A percentile compares a stretch with the other conserved stretches of the same genome.
Evolutionary conservation across 2,113 vertebrate species (phyloP).

Genomic region (Microcebus lehilahytsara): DNA sequence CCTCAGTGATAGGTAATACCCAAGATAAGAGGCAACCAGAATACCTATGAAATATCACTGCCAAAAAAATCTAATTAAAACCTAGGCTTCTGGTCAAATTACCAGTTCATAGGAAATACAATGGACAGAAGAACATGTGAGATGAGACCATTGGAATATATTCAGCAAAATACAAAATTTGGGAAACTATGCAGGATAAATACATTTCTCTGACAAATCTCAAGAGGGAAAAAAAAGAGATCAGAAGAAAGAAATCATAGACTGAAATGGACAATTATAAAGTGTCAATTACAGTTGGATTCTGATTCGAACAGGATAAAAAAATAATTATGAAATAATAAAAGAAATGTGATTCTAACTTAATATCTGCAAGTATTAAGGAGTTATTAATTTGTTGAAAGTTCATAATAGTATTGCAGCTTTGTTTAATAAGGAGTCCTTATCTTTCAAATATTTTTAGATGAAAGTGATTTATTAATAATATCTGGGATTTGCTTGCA

Average conservation of each 20-base stretch:
- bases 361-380: not conserved
- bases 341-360: not conserved
- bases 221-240: not conserved
- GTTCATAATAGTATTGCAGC: not conserved
- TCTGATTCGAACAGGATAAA: not conserved
- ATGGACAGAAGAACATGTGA: not conserved
- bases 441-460: not conserved
- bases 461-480: not conserved
- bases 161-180: not conserved
- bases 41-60: not conserved
- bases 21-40: not conserved
- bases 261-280: not conserved
- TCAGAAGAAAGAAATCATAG: not conserved
- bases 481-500: not conserved
- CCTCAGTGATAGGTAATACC: not conserved
- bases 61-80: constrained; percentile 39
- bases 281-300: not conserved
- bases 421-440: not conserved
- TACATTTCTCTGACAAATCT: constrained; percentile 26
- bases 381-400: not conserved
- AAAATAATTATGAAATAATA: not conserved
- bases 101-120: not conserved
- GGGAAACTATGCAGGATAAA: not conserved
- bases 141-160: not conserved
- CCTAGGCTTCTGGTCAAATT: not conserved